phyloP scores from a whole-genome alignment of 1,140 invertebrate species.

The Dendrolimus kikuchii region DNA sequence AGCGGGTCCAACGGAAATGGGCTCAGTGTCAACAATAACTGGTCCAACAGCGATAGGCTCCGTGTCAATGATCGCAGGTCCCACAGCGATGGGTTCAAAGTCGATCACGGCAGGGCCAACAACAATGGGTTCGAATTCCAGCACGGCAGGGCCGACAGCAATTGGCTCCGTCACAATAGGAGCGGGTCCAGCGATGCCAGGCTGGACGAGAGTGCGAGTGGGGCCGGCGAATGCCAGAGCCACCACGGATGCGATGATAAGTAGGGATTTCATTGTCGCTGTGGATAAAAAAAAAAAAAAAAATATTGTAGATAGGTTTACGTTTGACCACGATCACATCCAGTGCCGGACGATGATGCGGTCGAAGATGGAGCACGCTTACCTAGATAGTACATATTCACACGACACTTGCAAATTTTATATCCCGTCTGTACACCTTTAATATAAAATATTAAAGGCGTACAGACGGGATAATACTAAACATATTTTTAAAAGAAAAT shows the following conservation, averaged over 20 bases:
- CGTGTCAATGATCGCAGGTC: conserved; percentile 14
- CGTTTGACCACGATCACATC: too few species aligned
- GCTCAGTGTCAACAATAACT: conserved; percentile 8
- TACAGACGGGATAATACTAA: too few species aligned
- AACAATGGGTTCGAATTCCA: conserved; percentile 5
- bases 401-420: too few species aligned
- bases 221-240: conserved; percentile 22
- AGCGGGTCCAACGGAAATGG: conserved; percentile 16
- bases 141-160: conserved; percentile 9
- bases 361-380: too few species aligned
- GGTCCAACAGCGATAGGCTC: conserved; percentile 18
- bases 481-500: too few species aligned
- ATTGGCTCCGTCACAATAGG: conserved; percentile 6
- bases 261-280: conserved; percentile 24
- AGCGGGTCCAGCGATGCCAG: conserved; percentile 14
- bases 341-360: too few species aligned
- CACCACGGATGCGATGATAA: conserved; percentile 17
- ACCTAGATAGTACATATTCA: too few species aligned
- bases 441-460: too few species aligned
- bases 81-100: conserved; percentile 12
- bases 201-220: conserved; percentile 9
- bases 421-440: too few species aligned
- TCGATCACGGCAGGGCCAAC: conserved; percentile 7
- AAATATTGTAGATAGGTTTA: too few species aligned
- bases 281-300: not conserved